Percentiles rank a stretch among this genome's conserved stretches.
phyloP scores from a whole-genome alignment of 2,797 vertebrate species.

The Dendrocincla fuliginosa region DNA sequence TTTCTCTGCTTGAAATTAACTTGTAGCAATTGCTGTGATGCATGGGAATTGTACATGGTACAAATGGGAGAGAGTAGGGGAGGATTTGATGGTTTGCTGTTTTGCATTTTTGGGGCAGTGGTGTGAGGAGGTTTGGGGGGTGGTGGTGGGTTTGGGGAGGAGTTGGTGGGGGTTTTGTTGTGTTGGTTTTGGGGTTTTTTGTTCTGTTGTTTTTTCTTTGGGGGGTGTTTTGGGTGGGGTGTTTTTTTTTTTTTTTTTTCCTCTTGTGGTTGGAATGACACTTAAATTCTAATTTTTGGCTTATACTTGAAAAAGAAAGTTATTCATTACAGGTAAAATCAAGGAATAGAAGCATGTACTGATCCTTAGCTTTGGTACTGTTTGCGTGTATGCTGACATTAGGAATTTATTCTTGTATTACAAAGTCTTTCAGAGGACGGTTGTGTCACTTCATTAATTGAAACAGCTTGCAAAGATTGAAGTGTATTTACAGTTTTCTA shows the following conservation, averaged over 20 bases:
- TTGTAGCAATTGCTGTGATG: neutral
- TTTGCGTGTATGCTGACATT: neutral
- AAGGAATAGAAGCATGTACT: neutral
- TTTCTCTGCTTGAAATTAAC: neutral
- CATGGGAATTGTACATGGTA: accelerated
- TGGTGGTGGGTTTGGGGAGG: neutral
- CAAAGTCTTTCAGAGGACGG: neutral
- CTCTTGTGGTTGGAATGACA: neutral
- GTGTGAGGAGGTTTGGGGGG: neutral
- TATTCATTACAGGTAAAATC: neutral
- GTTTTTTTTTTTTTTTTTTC: neutral
- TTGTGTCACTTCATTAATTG: neutral
- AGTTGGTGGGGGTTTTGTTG: neutral
- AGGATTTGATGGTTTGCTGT: neutral
- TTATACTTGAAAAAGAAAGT: neutral
- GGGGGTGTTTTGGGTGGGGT: too few species aligned
- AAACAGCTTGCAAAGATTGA: neutral
- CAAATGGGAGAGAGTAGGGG: too few species aligned
- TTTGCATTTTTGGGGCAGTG: neutral
- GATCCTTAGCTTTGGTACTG: neutral
- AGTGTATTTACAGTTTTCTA: neutral
- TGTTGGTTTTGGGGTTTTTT: neutral
- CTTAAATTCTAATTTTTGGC: neutral
- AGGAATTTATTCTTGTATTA: neutral
- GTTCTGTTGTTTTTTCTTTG: neutral